Base-by-base conservation (phyloP, 2,888 invertebrate genomes). In the Euphydryas editha region DNA sequence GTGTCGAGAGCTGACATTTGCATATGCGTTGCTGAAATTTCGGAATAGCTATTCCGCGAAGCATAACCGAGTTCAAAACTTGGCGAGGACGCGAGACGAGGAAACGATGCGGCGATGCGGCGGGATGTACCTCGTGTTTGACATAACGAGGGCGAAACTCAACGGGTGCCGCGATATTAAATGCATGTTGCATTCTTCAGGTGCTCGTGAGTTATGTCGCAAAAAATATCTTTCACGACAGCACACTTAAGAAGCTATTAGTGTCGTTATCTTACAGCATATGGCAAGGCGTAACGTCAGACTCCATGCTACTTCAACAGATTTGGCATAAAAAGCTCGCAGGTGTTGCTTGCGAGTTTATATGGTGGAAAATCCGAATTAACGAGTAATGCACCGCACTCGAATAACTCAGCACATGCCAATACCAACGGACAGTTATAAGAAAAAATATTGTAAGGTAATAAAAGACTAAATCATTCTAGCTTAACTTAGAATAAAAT, bases 1-100 rank as follows among this genome's bases (percentile, higher is more conserved):
- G 90, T 89, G 91, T 90, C 90, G 90, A 87, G 89, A 85, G 85
- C 89, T 90, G 90, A 91, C 88, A 92, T 91, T 91, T 91, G 92
- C 91, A 91, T 92, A 92, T 88, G 90, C 85, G 88, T 86, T 86
- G 86, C 82, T 86, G 87, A 91, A 90, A 90, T 90, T 90, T 87
- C 88, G 83, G 88, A 87, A 88, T 86, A 88, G 87, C 87, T 90
- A 85, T 86, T 87, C 82, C 85, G 81, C 80, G 79, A 80, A 86
- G 90, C 87, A 90, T 84, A 89, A 86, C 86, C 85, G 85, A 88
- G 87, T 90, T 90, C 85, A 87, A 87, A 92, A 90, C 89, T 90
- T 86, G 81, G 83, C 81, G 81, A 81, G 81, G 77, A 81, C 80
- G 81, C 78, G 80, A 82, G 79, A 82, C 76, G 70, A 78, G 82